These are phyloP conservation scores for Prunella himalayana DNA, from an alignment of 2,113 vertebrate genomes.

Conservation along the genomic window DNA sequence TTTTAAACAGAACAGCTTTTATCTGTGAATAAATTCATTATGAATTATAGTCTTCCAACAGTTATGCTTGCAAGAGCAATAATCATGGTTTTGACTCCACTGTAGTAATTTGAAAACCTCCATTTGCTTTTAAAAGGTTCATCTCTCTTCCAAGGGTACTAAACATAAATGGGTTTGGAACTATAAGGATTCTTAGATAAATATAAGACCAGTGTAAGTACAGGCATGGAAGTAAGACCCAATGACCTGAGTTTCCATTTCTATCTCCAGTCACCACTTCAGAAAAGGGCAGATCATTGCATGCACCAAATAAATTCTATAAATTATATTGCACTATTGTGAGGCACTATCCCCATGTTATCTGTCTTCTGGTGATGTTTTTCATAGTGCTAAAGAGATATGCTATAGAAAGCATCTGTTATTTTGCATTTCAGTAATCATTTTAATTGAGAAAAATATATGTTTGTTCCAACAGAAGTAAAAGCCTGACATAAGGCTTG, in stretches of 20 bases:
- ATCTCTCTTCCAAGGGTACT: background rate
- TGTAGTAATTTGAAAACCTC: background rate
- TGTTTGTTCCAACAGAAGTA: background rate
- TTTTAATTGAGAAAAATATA: background rate
- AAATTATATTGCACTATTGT: background rate
- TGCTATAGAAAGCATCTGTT: background rate
- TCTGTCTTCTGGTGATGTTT: background rate
- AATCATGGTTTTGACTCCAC: background rate
- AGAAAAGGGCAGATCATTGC: background rate
- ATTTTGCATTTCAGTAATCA: background rate
- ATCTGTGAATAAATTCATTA: background rate
- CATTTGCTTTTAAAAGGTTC: background rate
- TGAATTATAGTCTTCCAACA: background rate
- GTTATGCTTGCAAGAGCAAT: background rate
- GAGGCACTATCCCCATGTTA: background rate
- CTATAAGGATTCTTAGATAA: background rate
- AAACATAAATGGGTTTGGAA: background rate
- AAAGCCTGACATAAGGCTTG: background rate
- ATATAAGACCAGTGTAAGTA: background rate
- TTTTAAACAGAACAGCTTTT: background rate
- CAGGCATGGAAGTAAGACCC: background rate
- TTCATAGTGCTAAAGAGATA: background rate
- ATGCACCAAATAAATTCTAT: background rate
- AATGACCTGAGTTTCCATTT: background rate
- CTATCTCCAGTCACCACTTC: background rate